Percentiles rank a stretch among this genome's conserved stretches.
These are phyloP conservation scores for Labia minor DNA, from an alignment of 2,888 invertebrate genomes.

Conservation along the genomic window DNA sequence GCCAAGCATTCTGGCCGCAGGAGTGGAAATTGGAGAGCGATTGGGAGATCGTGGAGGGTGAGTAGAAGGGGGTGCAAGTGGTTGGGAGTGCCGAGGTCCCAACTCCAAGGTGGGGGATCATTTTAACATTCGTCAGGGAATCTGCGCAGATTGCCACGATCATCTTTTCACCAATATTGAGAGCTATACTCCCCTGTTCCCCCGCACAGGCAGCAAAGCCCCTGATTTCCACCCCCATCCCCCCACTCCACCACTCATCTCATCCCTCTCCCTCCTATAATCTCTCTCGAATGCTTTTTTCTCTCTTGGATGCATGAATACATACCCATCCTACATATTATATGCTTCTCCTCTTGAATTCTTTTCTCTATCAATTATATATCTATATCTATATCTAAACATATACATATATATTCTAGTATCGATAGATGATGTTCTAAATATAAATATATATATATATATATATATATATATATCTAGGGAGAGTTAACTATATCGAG, in stretches of 20 bases:
- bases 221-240: not conserved
- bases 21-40: not conserved
- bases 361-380: not conserved
- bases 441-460: too few relatives aligned
- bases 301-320: too few relatives aligned
- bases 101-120: not conserved
- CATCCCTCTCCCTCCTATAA: not conserved
- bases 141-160: slow-evolving; percentile 41
- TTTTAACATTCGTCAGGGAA: slow-evolving; percentile 28
- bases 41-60: not conserved
- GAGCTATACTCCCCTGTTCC: not conserved
- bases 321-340: too few relatives aligned
- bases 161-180: slow-evolving; percentile 30
- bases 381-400: not conserved
- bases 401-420: not conserved
- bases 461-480: too few relatives aligned
- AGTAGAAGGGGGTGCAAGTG: not conserved
- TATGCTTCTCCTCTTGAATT: not conserved
- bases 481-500: too few relatives aligned
- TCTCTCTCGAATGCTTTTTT: too few relatives aligned
- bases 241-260: too few relatives aligned
- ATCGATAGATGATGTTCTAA: too few relatives aligned
- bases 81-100: not conserved
- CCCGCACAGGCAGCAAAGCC: not conserved
- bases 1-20: not conserved